Conservation (phyloP, 2,113 vertebrate genomes). For the Scopus umbretta region DNA sequence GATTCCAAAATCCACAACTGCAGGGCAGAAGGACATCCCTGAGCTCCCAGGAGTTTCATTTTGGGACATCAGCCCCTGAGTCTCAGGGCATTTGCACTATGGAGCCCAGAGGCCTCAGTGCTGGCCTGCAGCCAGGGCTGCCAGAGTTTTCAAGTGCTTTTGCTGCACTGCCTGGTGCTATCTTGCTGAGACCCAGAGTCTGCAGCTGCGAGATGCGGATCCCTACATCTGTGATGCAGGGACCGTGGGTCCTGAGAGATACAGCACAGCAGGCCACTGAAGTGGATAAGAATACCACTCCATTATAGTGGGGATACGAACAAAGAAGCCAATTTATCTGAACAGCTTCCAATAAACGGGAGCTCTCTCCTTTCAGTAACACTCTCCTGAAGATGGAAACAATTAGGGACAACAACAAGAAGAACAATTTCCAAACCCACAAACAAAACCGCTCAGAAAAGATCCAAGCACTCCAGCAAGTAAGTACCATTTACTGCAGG, state of each 20-base stretch:
- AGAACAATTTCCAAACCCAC: neutral
- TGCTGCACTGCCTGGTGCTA: neutral
- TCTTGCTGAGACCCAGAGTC: neutral
- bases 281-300: neutral
- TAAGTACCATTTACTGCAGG: neutral
- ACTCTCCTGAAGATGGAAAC: neutral
- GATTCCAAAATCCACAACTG: neutral
- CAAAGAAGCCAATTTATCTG: neutral
- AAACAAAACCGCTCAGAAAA: neutral
- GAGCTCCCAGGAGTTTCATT: neutral
- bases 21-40: neutral
- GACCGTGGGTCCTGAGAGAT: neutral
- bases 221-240: fast-evolving
- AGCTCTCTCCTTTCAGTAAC: neutral
- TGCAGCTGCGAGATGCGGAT: neutral
- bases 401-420: neutral
- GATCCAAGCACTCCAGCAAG: neutral
- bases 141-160: neutral
- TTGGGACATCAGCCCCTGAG: neutral
- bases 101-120: neutral
- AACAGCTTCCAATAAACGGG: neutral
- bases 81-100: fast-evolving
- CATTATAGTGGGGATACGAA: neutral
- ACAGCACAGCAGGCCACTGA: neutral
- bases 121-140: neutral